These are phyloP conservation scores for Eutolmus rufibarbis DNA, from an alignment of 2,888 invertebrate genomes.

Conservation along the genomic window DNA sequence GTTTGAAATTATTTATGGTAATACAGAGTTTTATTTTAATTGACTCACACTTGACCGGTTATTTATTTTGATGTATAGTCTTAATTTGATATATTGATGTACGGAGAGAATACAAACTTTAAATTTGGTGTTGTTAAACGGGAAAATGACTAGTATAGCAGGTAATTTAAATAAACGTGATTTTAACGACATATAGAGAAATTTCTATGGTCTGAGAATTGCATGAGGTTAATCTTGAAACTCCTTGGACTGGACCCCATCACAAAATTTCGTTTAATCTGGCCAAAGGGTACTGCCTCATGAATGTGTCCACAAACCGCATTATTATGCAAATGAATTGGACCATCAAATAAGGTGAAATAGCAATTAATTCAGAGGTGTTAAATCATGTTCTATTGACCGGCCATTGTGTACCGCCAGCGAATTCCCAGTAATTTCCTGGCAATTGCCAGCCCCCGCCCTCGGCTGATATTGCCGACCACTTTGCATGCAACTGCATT, in stretches of 20 bases:
- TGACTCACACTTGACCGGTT: no score
- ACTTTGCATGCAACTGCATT: conserved; percentile 17
- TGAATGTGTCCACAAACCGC: background rate
- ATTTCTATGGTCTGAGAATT: background rate
- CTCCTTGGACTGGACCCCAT: background rate
- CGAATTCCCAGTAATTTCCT: background rate
- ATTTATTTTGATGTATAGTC: no score
- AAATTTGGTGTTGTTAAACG: no score
- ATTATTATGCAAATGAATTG: conserved; percentile 7
- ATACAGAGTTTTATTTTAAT: no score
- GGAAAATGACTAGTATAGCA: no score
- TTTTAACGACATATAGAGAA: background rate
- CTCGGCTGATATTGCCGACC: background rate
- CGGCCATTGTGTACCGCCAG: background rate
- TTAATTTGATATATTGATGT: no score
- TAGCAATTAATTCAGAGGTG: background rate
- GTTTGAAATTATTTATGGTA: no score
- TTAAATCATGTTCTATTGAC: background rate
- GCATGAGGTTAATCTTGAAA: background rate
- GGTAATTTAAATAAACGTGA: no score
- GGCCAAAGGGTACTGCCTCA: background rate
- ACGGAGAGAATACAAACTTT: no score
- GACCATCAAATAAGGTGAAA: background rate
- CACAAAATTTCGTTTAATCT: background rate
- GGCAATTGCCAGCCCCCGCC: background rate